A percentile compares a stretch with the other conserved stretches of the same genome.
Conservation (phyloP, 2,888 invertebrate genomes). For the Phytoseiulus persimilis region DNA sequence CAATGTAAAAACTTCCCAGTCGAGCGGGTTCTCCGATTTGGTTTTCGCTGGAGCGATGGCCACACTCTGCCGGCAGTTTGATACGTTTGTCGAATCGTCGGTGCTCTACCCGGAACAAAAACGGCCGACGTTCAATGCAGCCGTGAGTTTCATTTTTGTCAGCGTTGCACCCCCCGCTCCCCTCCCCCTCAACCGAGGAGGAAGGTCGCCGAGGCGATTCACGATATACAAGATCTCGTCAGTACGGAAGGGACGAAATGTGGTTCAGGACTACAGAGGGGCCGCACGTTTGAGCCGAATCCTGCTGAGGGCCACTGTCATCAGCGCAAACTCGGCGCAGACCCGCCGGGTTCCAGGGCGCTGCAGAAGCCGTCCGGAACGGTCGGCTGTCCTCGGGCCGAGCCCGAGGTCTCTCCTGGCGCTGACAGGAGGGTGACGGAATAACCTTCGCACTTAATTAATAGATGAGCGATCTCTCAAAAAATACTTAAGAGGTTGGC, state of each 20-base stretch:
- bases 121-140: not conserved
- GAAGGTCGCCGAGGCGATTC: too few relatives aligned
- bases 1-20: not conserved
- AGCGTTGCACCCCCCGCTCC: too few relatives aligned
- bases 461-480: slow-evolving; percentile 5
- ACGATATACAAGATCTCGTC: too few relatives aligned
- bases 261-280: too few relatives aligned
- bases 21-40: not conserved
- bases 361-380: not conserved
- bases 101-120: not conserved
- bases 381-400: not conserved
- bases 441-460: slow-evolving; percentile 5
- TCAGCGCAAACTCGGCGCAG: too few relatives aligned
- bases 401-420: not conserved
- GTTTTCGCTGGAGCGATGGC: not conserved
- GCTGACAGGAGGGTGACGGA: slow-evolving; percentile 5
- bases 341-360: not conserved
- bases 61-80: not conserved
- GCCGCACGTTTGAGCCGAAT: too few relatives aligned
- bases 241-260: too few relatives aligned
- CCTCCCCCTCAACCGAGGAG: too few relatives aligned
- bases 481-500: slow-evolving; percentile 5
- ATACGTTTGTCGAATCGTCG: not conserved
- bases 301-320: too few relatives aligned
- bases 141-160: not conserved